Percentiles rank a stretch among this genome's conserved stretches.
These are phyloP conservation scores for Todiramphus saurophagus DNA, from an alignment of 2,113 vertebrate genomes.

Conservation along the genomic window DNA sequence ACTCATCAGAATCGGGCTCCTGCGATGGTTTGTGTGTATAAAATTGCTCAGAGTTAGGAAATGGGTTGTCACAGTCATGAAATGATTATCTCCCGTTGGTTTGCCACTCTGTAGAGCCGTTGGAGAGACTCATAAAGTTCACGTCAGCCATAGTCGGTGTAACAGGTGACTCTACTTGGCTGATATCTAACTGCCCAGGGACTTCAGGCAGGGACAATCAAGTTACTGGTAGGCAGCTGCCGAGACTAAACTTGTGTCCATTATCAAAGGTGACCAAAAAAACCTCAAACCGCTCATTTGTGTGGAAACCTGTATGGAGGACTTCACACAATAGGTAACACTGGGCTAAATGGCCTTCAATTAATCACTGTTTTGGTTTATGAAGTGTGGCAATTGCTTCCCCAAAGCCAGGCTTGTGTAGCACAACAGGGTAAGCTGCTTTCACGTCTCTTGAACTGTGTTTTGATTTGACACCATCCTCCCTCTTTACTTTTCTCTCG, in stretches of 20 bases:
- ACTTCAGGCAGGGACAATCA: not conserved
- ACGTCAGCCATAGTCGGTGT: not conserved
- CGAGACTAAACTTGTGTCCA: not conserved
- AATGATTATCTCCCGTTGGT: not conserved
- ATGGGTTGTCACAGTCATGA: rapidly evolving
- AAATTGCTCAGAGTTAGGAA: not conserved
- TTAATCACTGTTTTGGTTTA: not conserved
- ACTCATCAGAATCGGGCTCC: not conserved
- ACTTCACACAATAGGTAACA: not conserved
- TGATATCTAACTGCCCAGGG: not conserved
- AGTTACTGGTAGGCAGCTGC: not conserved
- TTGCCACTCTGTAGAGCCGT: not conserved
- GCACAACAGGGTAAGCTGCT: not conserved
- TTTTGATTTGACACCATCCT: not conserved
- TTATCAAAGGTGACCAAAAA: not conserved
- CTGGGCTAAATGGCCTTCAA: not conserved
- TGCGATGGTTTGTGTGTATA: not conserved
- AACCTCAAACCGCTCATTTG: not conserved
- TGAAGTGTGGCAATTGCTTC: not conserved
- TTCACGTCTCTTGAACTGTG: not conserved
- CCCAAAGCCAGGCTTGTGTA: not conserved
- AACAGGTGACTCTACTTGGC: not conserved
- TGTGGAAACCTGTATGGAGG: not conserved
- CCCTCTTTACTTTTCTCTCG: not conserved
- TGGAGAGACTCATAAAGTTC: not conserved